phyloP scores from a whole-genome alignment of 2,113 vertebrate species.

The Sarotherodon lohbergeri region DNA sequence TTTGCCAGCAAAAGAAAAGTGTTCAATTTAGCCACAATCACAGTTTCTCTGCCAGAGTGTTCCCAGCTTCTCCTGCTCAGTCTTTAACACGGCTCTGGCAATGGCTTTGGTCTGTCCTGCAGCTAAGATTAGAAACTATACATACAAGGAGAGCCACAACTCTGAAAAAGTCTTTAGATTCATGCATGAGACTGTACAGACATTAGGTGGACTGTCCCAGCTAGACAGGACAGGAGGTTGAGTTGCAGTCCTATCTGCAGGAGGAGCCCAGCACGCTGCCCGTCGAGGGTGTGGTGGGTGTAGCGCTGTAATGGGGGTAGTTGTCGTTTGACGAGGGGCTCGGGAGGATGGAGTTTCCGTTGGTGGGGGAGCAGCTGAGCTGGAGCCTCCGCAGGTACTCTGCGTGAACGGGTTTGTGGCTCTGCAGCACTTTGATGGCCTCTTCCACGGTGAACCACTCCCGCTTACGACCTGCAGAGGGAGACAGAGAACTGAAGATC shows the following conservation, averaged over 20 bases:
- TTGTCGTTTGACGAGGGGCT: slow-evolving; percentile 67
- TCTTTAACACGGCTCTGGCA: slow-evolving; percentile 23
- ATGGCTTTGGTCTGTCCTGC: slow-evolving; percentile 66
- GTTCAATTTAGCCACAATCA: background rate
- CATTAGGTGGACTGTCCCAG: slow-evolving; percentile 11
- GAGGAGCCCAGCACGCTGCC: slow-evolving; percentile 52
- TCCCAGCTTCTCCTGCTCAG: slow-evolving; percentile 7
- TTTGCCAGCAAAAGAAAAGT: slow-evolving; percentile 16
- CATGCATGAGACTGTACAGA: slow-evolving; percentile 66
- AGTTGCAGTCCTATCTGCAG: slow-evolving; percentile 70
- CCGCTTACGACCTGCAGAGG: slow-evolving; percentile 88
- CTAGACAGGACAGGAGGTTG: background rate
- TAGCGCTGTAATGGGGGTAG: slow-evolving; percentile 77
- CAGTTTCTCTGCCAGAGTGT: background rate
- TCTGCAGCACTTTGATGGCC: slow-evolving; percentile 89
- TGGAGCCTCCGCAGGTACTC: slow-evolving; percentile 89
- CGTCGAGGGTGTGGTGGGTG: slow-evolving; percentile 57
- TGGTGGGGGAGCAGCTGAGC: slow-evolving; percentile 87
- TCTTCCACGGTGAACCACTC: slow-evolving; percentile 97
- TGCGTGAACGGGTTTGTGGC: slow-evolving; percentile 93
- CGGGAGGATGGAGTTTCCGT: slow-evolving; percentile 86
- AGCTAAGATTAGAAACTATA: slow-evolving; percentile 39
- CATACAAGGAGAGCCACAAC: slow-evolving; percentile 36
- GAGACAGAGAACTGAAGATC: slow-evolving; percentile 23
- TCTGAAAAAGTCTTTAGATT: slow-evolving; percentile 34